Conservation (phyloP, 2,888 invertebrate species). For the Ramazzottius varieornatus region DNA sequence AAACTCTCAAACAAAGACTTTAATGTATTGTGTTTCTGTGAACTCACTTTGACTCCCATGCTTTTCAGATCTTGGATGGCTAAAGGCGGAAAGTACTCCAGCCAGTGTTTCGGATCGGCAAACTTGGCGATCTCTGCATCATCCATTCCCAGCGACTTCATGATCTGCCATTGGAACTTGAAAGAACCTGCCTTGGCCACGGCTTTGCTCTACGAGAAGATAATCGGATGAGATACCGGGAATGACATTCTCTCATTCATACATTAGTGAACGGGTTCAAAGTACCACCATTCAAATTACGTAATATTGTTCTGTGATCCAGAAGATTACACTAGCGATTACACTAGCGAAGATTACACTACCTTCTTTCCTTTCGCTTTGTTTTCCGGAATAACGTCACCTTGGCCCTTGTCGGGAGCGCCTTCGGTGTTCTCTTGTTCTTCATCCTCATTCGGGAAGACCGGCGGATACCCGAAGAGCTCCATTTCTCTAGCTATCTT, state of each 20-base stretch:
- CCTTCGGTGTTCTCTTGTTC: constrained; percentile 23
- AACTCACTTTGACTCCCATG: constrained; percentile 62
- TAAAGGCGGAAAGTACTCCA: constrained; percentile 82
- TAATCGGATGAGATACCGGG: constrained; percentile 4
- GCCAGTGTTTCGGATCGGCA: constrained; percentile 67
- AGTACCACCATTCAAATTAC: too few species aligned
- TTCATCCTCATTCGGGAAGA: constrained; percentile 40
- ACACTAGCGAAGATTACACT: too few species aligned
- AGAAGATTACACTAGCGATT: too few species aligned
- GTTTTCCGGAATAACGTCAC: constrained; percentile 36
- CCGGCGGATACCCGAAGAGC: constrained; percentile 65
- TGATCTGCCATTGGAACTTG: constrained; percentile 96
- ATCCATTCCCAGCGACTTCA: constrained; percentile 62
- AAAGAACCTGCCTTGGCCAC: constrained; percentile 60
- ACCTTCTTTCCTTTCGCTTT: constrained; percentile 61
- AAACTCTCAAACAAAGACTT: too few species aligned
- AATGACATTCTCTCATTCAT: not conserved
- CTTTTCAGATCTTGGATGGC: constrained; percentile 56
- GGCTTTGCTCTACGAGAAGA: constrained; percentile 60
- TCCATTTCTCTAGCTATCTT: constrained; percentile 80
- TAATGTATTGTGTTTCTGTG: not conserved
- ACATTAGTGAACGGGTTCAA: too few species aligned
- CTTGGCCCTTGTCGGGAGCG: constrained; percentile 25
- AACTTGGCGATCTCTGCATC: constrained; percentile 79
- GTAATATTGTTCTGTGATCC: too few species aligned